Evolutionary conservation across 2,113 vertebrate species (phyloP).

Genomic region (Catharus fuscescens): DNA sequence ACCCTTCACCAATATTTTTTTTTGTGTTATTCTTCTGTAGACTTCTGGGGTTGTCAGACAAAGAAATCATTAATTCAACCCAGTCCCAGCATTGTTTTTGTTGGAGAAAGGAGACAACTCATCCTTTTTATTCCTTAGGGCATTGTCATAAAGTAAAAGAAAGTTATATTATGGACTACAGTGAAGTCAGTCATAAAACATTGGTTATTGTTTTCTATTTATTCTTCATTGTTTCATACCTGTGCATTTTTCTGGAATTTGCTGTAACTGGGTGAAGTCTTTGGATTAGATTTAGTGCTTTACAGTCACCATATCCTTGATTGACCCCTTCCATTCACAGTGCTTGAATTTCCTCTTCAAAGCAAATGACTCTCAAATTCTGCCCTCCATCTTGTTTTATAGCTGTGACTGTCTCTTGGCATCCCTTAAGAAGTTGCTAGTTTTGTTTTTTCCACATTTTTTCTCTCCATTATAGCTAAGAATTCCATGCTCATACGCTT

Average conservation of each 20-base stretch:
- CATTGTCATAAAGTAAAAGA: not conserved
- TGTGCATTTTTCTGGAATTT: not conserved
- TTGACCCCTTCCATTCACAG: not conserved
- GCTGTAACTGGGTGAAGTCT: not conserved
- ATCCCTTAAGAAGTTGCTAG: not conserved
- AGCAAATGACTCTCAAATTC: constrained; percentile 9
- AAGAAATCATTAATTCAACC: not conserved
- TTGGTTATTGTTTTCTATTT: not conserved
- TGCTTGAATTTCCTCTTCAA: not conserved
- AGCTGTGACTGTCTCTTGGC: not conserved
- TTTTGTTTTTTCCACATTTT: not conserved
- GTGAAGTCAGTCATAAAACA: not conserved
- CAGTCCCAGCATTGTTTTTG: not conserved
- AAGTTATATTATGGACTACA: not conserved
- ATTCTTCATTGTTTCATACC: not conserved
- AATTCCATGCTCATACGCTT: not conserved
- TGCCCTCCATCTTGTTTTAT: not conserved
- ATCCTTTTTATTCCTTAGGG: not conserved
- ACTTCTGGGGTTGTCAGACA: not conserved
- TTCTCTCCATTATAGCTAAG: not conserved
- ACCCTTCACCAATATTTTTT: not conserved
- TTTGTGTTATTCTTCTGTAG: not conserved
- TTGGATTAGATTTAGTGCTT: not conserved
- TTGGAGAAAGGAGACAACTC: not conserved
- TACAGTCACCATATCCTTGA: not conserved